A percentile compares a stretch with the other conserved stretches of the same genome.
Conservation (phyloP, 2,797 vertebrate genomes). For the Crenuchus spilurus region DNA sequence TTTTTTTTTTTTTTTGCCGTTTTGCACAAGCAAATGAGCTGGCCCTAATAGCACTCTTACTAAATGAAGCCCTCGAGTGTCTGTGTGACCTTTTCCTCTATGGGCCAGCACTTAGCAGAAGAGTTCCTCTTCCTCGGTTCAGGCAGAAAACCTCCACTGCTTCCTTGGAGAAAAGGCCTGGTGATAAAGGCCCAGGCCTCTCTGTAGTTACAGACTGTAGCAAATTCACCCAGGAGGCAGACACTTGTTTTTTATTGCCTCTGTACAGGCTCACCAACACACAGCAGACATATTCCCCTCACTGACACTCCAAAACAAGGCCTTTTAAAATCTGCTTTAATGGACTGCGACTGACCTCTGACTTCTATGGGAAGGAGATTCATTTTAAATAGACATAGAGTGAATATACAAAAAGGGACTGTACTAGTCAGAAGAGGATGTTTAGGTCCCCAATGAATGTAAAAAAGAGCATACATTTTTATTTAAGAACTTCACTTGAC, state of each 20-base stretch:
- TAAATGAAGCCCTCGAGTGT: conserved; percentile 41
- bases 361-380: conserved; percentile 36
- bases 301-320: conserved; percentile 24
- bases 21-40: conserved; percentile 23
- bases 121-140: conserved; percentile 13
- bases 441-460: background rate
- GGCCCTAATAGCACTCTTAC: conserved; percentile 29
- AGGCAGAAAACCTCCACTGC: conserved; percentile 16
- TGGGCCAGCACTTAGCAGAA: conserved; percentile 46
- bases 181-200: conserved; percentile 23
- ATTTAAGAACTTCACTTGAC: background rate
- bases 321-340: conserved; percentile 12
- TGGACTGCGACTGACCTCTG: conserved; percentile 40
- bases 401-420: background rate
- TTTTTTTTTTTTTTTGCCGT: conserved; percentile 2
- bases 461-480: too few species aligned
- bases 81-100: conserved; percentile 49
- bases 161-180: conserved; percentile 30
- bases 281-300: conserved; percentile 28
- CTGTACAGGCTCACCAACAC: conserved; percentile 33
- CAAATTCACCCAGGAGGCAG: too few species aligned
- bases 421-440: background rate
- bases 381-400: conserved; percentile 12
- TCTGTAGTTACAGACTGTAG: conserved; percentile 29
- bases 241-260: conserved; percentile 45